A percentile compares a stretch with the other conserved stretches of the same genome.
Conservation (phyloP, 2,888 invertebrate species). For the Aporophyla lueneburgensis region DNA sequence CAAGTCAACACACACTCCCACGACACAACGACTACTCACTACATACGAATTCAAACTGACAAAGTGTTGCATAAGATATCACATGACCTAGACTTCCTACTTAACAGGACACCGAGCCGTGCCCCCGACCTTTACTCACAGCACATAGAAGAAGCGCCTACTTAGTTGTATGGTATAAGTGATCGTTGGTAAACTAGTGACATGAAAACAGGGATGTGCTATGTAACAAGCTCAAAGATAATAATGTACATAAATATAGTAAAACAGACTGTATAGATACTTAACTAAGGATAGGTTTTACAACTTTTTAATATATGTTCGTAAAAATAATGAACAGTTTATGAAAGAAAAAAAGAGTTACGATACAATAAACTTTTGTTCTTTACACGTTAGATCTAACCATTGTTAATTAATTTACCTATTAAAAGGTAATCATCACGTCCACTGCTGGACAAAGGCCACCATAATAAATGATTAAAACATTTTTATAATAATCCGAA, state of each 20-base stretch:
- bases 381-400: background rate
- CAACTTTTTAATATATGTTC: background rate
- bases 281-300: background rate
- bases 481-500: constrained; percentile 19
- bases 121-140: too few relatives aligned
- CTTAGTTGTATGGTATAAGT: constrained; percentile 92
- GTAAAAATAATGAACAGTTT: constrained; percentile 1
- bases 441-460: background rate
- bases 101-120: too few relatives aligned
- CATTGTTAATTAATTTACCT: background rate
- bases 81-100: too few relatives aligned
- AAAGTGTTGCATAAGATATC: too few relatives aligned
- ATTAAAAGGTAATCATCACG: background rate
- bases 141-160: too few relatives aligned
- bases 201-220: constrained; percentile 83
- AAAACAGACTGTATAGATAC: background rate
- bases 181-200: constrained; percentile 67
- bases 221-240: constrained; percentile 62
- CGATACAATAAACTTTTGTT: background rate
- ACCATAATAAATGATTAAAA: background rate
- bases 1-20: too few relatives aligned
- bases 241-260: constrained; percentile 21
- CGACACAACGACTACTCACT: too few relatives aligned
- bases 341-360: background rate
- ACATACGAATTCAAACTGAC: too few relatives aligned